These are phyloP conservation scores for Liasis olivaceus DNA, from an alignment of 2,797 vertebrate genomes.

Conservation along the genomic window DNA sequence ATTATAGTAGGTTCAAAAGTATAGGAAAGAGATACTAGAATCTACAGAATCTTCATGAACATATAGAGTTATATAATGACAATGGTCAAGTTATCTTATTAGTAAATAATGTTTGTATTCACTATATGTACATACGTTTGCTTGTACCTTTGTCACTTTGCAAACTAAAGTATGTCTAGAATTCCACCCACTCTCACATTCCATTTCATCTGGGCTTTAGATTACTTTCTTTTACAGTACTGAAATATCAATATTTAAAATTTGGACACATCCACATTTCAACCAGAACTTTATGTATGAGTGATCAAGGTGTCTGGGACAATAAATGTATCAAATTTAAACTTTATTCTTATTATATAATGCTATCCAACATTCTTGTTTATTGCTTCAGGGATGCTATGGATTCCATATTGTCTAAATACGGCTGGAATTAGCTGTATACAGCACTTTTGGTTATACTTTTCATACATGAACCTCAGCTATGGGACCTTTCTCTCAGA, in stretches of 20 bases:
- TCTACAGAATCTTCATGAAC: constrained; percentile 68
- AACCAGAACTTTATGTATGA: background rate
- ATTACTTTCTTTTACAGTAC: background rate
- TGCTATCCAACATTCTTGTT: background rate
- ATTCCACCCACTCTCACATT: background rate
- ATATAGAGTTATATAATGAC: constrained; percentile 79
- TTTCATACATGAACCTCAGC: background rate
- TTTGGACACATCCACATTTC: background rate
- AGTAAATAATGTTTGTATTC: constrained; percentile 23
- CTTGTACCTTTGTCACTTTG: background rate
- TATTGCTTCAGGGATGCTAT: background rate
- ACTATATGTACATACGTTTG: background rate
- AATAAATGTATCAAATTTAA: background rate
- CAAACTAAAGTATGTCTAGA: background rate
- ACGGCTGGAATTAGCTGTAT: background rate
- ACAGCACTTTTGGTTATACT: background rate
- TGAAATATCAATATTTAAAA: background rate
- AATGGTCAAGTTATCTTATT: constrained; percentile 78
- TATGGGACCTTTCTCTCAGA: background rate
- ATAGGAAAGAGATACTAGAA: constrained; percentile 65
- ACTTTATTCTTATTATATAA: background rate
- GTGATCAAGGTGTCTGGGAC: background rate
- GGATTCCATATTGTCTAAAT: background rate
- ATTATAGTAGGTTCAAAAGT: constrained; percentile 68
- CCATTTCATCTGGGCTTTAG: background rate